These are phyloP conservation scores for Lutra lutra DNA, from an alignment of 2,797 vertebrate species.

Conservation along the genomic window DNA sequence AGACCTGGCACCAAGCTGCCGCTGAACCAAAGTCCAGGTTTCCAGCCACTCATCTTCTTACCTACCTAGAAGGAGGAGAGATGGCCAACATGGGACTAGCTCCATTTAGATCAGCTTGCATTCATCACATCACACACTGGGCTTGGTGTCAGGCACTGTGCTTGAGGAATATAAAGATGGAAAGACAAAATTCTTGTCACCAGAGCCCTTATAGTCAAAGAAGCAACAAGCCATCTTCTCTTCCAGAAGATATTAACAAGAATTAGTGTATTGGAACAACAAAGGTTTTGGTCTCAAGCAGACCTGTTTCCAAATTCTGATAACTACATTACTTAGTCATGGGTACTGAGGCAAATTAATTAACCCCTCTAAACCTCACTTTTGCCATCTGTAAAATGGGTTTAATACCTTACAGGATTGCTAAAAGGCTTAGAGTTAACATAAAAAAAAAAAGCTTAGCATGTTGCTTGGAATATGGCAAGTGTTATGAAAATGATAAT, in stretches of 20 bases:
- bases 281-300: neutral
- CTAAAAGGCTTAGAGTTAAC: neutral
- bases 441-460: neutral
- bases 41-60: neutral
- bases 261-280: neutral
- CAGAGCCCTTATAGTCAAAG: neutral
- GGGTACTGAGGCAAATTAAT: neutral
- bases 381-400: neutral
- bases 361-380: neutral
- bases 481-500: neutral
- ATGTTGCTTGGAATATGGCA: neutral
- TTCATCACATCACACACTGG: neutral
- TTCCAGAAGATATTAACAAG: neutral
- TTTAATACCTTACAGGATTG: neutral
- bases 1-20: neutral
- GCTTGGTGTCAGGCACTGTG: neutral
- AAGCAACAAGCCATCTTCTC: neutral
- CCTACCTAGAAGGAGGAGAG: neutral
- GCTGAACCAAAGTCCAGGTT: neutral
- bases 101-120: neutral
- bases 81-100: neutral
- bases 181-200: neutral
- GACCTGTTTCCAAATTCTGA: conserved; percentile 38
- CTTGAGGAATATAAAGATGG: neutral
- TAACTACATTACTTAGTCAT: conserved; percentile 9